phyloP scores from a whole-genome alignment of 2,888 invertebrate genomes.

The Heteromurus nitidus region DNA sequence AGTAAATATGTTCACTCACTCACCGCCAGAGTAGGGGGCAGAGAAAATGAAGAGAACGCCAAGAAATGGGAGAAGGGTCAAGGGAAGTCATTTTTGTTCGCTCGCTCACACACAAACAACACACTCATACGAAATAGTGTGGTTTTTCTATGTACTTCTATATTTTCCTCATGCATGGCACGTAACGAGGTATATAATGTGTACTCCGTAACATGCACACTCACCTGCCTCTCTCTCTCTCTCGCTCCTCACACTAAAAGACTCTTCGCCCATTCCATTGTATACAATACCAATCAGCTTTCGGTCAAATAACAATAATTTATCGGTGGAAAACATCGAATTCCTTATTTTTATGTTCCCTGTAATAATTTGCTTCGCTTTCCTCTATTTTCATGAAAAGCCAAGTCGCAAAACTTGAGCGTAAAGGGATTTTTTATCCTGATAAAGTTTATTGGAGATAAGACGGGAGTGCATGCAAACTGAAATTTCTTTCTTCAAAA shows the following conservation, averaged over 20 bases:
- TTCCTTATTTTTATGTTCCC: no score
- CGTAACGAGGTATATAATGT: no score
- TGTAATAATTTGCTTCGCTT: no score
- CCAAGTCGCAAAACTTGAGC: no score
- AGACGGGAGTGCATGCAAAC: neutral
- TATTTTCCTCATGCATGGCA: no score
- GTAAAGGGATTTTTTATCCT: neutral
- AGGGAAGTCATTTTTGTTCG: conserved; percentile 51
- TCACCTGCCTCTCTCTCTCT: conserved; percentile 11
- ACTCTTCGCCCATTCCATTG: no score
- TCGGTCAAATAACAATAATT: neutral
- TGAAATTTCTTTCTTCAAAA: neutral
- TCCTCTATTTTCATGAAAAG: no score
- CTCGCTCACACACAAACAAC: conserved; percentile 15
- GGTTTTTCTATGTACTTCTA: no score
- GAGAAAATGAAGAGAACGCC: conserved; percentile 25
- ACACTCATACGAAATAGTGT: no score
- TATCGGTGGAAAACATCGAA: neutral
- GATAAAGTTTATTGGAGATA: neutral
- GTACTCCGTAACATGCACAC: neutral
- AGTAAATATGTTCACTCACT: neutral
- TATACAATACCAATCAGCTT: conserved; percentile 5
- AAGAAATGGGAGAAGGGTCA: conserved; percentile 53
- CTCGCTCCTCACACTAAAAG: no score
- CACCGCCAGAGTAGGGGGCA: neutral